Percentiles rank a stretch among this genome's conserved stretches.
phyloP scores from a whole-genome alignment of 1,140 invertebrate genomes.

The Drosophila persimilis region DNA sequence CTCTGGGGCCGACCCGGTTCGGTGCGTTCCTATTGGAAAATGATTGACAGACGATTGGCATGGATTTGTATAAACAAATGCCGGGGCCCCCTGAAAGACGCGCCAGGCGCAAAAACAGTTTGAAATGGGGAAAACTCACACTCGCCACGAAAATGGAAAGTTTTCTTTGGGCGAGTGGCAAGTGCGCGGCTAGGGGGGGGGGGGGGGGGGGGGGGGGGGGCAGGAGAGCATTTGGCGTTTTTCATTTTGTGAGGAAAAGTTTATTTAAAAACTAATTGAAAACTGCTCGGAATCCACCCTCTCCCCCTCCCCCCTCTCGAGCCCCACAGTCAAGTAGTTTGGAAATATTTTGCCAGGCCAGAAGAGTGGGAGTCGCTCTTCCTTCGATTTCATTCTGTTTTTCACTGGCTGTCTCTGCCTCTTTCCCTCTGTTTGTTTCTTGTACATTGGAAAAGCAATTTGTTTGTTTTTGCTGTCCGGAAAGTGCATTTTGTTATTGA shows the following conservation, averaged over 20 bases:
- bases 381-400: conserved; percentile 16
- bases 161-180: conserved; percentile 28
- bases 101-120: conserved; percentile 49
- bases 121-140: conserved; percentile 42
- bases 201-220: conserved; percentile 10
- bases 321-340: conserved; percentile 52
- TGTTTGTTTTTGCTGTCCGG: conserved; percentile 67
- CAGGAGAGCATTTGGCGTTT: conserved; percentile 39
- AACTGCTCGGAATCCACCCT: conserved; percentile 52
- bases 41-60: conserved; percentile 83
- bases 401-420: conserved; percentile 1
- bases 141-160: conserved; percentile 66
- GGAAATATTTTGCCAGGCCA: conserved; percentile 48
- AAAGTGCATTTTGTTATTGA: conserved; percentile 78
- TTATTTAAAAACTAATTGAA: conserved; percentile 81
- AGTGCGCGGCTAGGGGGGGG: neutral
- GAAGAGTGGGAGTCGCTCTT: conserved; percentile 19
- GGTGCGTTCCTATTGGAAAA: conserved; percentile 63
- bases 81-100: conserved; percentile 17
- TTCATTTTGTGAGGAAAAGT: conserved; percentile 50
- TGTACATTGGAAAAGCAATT: conserved; percentile 60
- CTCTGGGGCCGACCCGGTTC: conserved; percentile 1
- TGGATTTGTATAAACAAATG: conserved; percentile 76
- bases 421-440: conserved; percentile 25
- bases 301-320: neutral